Base-by-base conservation (phyloP, 2,797 vertebrate genomes). In the Sebastes nivosus region DNA sequence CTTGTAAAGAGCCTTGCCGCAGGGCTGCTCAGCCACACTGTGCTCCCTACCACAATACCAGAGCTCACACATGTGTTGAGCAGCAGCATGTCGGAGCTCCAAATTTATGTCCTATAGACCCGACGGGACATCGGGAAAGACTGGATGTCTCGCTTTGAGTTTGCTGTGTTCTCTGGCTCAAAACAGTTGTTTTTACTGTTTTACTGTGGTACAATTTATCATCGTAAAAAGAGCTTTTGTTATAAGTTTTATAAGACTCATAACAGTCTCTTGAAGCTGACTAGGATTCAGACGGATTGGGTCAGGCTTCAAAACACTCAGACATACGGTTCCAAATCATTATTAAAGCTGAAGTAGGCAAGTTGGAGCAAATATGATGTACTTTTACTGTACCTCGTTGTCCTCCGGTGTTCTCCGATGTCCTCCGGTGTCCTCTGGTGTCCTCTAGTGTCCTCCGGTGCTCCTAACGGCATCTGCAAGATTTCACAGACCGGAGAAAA, bases 1-100 rank as follows among this genome's bases (percentile, higher is more conserved):
- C 92, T 82, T 61, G 85, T 93, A 92, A 94, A 92, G 86, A 82
- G 50, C 57, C 78, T 87, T 83, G 59, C 89, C 85, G 14, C 87
- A 59, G 84, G 89, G 84, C 81, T 58, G 78, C 81, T 79, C 61
- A n/a, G 65, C 79, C 79, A 11, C 84, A 71, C 83, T 55, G 80
- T 0, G 54, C 77, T 59, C 80, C 14, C 57, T 13, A 88, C 89
- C 87, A 71, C 90, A 90, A 80, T 67, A 88, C 78, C 89, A 91
- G 83, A 86, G 67, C 75, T 80, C 84, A 46, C 88, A 93, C 89
- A 91, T 91, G 79, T 91, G 92, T 84, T 5, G 13, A 77, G 67
- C 91, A 86, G 92, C 82, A 66, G 75, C 83, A 3, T 46, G 83
- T 73, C 30, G 2, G 32, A 57, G 67, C 64, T 61, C 30, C 27